phyloP scores from a whole-genome alignment of 2,888 invertebrate genomes.

The Syrista parreyssii region DNA sequence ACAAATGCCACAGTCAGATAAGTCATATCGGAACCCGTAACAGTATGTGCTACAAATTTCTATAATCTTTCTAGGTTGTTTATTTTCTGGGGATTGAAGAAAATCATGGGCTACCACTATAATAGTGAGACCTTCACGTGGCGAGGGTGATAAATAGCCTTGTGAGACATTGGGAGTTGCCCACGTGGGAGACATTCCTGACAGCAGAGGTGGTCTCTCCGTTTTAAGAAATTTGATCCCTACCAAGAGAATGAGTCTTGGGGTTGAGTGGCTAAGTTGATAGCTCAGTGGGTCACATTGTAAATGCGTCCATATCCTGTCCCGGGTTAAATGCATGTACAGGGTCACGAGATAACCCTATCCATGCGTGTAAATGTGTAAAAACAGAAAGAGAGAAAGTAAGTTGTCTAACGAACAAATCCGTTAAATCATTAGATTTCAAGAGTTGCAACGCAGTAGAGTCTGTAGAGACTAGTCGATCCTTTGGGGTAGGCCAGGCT shows the following conservation, averaged over 20 bases:
- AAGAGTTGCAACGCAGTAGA: not conserved
- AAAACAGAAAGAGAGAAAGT: too few relatives aligned
- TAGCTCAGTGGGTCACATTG: not conserved
- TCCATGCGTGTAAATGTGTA: not conserved
- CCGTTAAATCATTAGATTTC: not conserved
- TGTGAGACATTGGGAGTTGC: not conserved
- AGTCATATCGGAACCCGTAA: not conserved
- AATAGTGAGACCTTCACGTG: not conserved
- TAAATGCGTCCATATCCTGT: not conserved
- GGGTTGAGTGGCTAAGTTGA: not conserved
- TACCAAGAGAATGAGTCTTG: not conserved
- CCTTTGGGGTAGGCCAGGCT: conserved; percentile 48
- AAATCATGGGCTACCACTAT: not conserved
- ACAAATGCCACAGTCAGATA: not conserved
- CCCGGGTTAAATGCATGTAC: not conserved
- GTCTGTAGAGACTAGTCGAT: conserved; percentile 25
- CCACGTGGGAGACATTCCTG: not conserved
- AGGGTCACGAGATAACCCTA: not conserved
- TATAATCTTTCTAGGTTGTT: not conserved
- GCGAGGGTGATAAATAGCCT: not conserved
- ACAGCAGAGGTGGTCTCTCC: not conserved
- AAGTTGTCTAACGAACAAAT: not conserved
- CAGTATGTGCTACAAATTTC: not conserved
- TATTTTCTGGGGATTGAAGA: not conserved
- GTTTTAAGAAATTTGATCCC: not conserved